Evolutionary conservation across 2,888 invertebrate species (phyloP), one percentile per base, ranked within the genome.

Genomic region (Volucella bombylans): DNA sequence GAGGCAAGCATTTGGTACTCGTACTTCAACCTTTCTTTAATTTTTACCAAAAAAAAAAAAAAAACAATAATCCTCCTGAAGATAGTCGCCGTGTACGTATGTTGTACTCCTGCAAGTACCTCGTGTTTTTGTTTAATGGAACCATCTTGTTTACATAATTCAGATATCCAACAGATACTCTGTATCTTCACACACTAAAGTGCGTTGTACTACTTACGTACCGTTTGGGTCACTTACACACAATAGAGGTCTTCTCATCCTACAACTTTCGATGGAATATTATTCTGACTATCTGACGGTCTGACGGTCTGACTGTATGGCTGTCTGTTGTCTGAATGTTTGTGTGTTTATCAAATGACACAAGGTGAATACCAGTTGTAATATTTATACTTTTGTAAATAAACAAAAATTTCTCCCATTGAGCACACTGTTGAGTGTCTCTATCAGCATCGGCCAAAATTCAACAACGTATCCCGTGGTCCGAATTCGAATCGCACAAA

Each of bases 301-400:
- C 31, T 31, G 31, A 31, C 31, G 18, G 4, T 31, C 31, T 31
- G 31, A 31, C 31, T 31, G 31, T 31, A 6, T 6, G 31, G 2
- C 31, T 31, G 6, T 31, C 31, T 31, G 31, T 31, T 6, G 31
- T 49, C 39, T 39, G 11, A 15, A 14, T 43, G 74, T 47, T 8
- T 47, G 55, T 72, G 1, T 73, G 73, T 80, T 82, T 82, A 77
- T 61, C 82, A 73, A 79, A 74, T 79, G 79, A 83, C 82, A 83
- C 82, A 83, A 79, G 79, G 79, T 79, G 73, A 83, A 83, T 49
- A 79, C 62, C 73, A 65, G 65, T 83, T 83, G 79, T 83, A 74
- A 79, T 83, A 74, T 79, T 82, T 79, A 82, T 68, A 65, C 68
- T 73, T 31, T 74, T 65, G 78, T 65, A 74, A 83, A 79, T 79